phyloP scores from a whole-genome alignment of 2,888 invertebrate genomes.

The Phyto melanocephala region DNA sequence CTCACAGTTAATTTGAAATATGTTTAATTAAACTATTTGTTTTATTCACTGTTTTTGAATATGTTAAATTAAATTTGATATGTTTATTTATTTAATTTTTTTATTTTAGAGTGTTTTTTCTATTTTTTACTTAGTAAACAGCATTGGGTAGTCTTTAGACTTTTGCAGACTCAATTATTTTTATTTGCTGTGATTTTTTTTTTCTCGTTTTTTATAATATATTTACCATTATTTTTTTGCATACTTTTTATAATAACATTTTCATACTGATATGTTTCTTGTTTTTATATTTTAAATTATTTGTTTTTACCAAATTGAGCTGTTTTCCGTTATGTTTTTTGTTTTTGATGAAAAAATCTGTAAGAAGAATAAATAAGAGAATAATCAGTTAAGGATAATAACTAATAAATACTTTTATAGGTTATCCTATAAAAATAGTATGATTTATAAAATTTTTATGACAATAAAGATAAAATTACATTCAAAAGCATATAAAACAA shows the following conservation, averaged over 20 bases:
- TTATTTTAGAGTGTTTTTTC: background rate
- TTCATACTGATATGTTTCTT: constrained; percentile 31
- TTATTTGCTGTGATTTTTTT: constrained; percentile 1
- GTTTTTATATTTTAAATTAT: background rate
- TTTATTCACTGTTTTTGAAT: background rate
- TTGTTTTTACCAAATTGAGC: constrained; percentile 30
- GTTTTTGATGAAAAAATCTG: background rate
- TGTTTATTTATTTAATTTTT: constrained; percentile 42
- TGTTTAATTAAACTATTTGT: background rate
- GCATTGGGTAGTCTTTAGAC: background rate
- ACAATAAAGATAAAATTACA: too few species aligned
- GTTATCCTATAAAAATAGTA: too few species aligned
- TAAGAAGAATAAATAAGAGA: constrained; percentile 22
- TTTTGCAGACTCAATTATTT: constrained; percentile 44
- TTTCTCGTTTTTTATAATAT: background rate
- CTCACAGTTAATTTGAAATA: constrained; percentile 5
- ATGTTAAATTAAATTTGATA: constrained; percentile 46
- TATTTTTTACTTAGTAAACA: background rate
- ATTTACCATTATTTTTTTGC: background rate
- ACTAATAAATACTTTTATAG: too few species aligned
- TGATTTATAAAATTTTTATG: too few species aligned
- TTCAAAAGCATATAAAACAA: too few species aligned
- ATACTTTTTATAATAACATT: constrained; percentile 8
- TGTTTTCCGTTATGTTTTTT: background rate
- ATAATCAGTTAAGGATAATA: too few species aligned